Conservation (phyloP, 1,140 invertebrate genomes). For the Sesamia nonagrioides region DNA sequence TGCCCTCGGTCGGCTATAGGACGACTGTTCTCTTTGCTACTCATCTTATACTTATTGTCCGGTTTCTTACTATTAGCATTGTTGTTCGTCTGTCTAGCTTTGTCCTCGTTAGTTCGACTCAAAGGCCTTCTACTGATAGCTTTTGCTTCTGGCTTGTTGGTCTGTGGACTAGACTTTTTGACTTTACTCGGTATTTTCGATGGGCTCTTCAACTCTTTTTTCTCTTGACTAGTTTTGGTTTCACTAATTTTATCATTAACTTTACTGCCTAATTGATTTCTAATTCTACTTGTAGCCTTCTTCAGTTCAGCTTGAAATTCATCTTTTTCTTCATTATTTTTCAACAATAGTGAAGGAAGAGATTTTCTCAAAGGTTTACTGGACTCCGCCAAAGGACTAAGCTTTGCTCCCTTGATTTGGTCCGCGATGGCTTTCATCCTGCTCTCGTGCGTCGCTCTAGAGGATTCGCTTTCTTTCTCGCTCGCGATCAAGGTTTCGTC, state of each 20-base stretch:
- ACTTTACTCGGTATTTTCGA: slow-evolving; percentile 81
- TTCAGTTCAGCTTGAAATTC: slow-evolving; percentile 91
- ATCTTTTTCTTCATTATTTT: slow-evolving; percentile 89
- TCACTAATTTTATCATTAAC: slow-evolving; percentile 73
- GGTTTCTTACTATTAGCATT: slow-evolving; percentile 63
- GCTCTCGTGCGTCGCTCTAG: slow-evolving; percentile 73
- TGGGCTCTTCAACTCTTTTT: slow-evolving; percentile 79
- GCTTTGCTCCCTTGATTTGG: slow-evolving; percentile 73
- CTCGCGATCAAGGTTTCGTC: slow-evolving; percentile 77
- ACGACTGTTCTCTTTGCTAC: slow-evolving; percentile 74
- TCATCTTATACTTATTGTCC: slow-evolving; percentile 70
- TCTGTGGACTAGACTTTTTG: slow-evolving; percentile 83
- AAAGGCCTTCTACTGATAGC: slow-evolving; percentile 74
- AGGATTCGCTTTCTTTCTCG: slow-evolving; percentile 73
- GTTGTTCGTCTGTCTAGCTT: slow-evolving; percentile 61
- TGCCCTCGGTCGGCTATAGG: slow-evolving; percentile 85
- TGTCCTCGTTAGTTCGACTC: slow-evolving; percentile 69
- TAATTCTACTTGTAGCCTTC: slow-evolving; percentile 89
- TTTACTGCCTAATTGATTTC: slow-evolving; percentile 85
- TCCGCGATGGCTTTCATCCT: slow-evolving; percentile 80
- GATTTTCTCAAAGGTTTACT: slow-evolving; percentile 84
- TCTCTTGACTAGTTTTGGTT: slow-evolving; percentile 83
- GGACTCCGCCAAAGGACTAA: slow-evolving; percentile 69
- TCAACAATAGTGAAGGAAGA: slow-evolving; percentile 87
- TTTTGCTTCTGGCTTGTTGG: slow-evolving; percentile 69